phyloP scores from a whole-genome alignment of 2,888 invertebrate genomes.

The Perizoma affinitatum region DNA sequence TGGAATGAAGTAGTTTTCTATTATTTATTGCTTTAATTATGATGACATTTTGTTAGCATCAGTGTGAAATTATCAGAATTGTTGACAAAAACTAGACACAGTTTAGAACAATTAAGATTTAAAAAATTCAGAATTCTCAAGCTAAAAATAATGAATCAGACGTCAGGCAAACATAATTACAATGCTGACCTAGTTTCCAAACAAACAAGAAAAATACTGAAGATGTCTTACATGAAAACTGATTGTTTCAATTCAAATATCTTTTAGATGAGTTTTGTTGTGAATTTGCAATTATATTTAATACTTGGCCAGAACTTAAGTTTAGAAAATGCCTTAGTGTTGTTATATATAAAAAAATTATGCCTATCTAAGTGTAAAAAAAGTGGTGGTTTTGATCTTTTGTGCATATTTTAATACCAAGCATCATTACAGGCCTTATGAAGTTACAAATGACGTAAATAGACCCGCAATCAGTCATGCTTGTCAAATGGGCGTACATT shows the following conservation, averaged over 20 bases:
- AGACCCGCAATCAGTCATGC: constrained; percentile 17
- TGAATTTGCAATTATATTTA: too few relatives aligned
- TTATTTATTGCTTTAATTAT: neutral
- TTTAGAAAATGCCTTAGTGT: too few relatives aligned
- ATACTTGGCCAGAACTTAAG: neutral
- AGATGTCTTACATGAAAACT: neutral
- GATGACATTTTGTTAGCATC: neutral
- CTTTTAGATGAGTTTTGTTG: too few relatives aligned
- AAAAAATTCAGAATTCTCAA: constrained; percentile 15
- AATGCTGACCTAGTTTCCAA: constrained; percentile 44
- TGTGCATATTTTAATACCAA: neutral
- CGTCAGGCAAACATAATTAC: constrained; percentile 35
- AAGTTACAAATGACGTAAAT: constrained; percentile 1
- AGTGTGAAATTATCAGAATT: neutral
- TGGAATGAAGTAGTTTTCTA: neutral
- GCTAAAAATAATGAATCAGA: constrained; percentile 39
- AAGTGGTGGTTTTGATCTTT: neutral
- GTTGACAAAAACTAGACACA: constrained; percentile 3
- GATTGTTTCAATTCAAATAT: too few relatives aligned
- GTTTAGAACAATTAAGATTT: neutral
- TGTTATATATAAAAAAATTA: too few relatives aligned
- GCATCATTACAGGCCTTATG: neutral
- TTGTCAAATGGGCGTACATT: constrained; percentile 8
- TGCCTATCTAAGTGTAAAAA: neutral
- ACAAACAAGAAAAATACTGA: constrained; percentile 33